Base-by-base conservation (phyloP, 2,888 invertebrate species). In the Palloptera scutellata region DNA sequence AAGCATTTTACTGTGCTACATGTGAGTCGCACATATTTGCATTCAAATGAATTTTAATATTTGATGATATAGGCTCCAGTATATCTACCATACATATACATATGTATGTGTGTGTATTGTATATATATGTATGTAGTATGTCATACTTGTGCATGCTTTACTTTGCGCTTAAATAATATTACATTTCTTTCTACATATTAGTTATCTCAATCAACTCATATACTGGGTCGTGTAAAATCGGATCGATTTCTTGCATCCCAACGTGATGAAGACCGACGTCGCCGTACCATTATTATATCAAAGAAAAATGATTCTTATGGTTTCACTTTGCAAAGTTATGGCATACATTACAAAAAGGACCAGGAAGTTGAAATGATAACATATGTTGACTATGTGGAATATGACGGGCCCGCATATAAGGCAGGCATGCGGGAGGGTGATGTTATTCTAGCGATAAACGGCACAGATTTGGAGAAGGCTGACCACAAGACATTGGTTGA, bases 401-500 rank as follows among this genome's bases (percentile, higher is more conserved):
- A 91, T 70, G 94, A 95, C 73, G 97, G 97, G 0, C 93, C 97
- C 0, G 97, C 98, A 0, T 94, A 93, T 78, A 89, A 91, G 71
- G 94, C 97, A 0, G 98, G 98, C 8, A 95, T 98, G 93, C 89
- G 96, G 11, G 94, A 96, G 85, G 98, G 98, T 15, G 98, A 98
- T 84, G 97, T 98, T 53, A 97, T 98, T 77, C 87, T 98, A 51
- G 95, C 97, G 55, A 97, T 98, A 78, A 97, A 98, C 85, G 97
- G 97, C n/a, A 90, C 90, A 55, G 96, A 95, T 81, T 95, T 98
- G 89, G 97, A 97, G 83, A 91, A 93, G 76, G 93, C 94, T n/a
- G 95, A 96, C 80, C 98, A 98, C 85, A 91, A 94, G 80, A 91
- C 94, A 61, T 88, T 98, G 74, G 97, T 98, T n/a, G 91, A 91